Percentiles rank a stretch among this genome's conserved stretches.
These are phyloP conservation scores for Pristionchus arcanus DNA, from an alignment of 2,888 invertebrate species.

Conservation along the genomic window DNA sequence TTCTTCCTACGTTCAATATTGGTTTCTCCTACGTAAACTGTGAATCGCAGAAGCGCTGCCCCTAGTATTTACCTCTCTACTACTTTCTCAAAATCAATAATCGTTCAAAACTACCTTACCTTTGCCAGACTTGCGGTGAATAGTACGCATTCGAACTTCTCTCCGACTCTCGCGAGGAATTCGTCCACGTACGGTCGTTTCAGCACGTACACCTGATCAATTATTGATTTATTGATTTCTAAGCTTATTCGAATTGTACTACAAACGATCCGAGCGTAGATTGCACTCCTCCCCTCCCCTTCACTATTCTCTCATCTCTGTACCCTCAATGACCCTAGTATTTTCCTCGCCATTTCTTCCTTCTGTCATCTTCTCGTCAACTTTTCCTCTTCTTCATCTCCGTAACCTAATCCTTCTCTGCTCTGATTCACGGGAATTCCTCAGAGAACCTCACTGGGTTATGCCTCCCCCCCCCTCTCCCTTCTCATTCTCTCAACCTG, in stretches of 20 bases:
- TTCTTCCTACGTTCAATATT: too few relatives aligned
- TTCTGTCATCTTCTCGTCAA: constrained; percentile 34
- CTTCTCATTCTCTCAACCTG: constrained; percentile 5
- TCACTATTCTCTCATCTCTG: neutral
- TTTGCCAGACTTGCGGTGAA: constrained; percentile 99
- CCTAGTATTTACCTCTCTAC: too few relatives aligned
- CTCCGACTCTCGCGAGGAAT: constrained; percentile 97
- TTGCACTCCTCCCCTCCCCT: neutral
- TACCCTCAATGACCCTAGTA: neutral
- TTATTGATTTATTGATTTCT: neutral
- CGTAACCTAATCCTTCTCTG: constrained; percentile 22
- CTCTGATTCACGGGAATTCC: neutral
- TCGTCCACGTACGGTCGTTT: constrained; percentile 99
- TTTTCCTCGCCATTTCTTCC: neutral
- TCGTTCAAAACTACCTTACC: constrained; percentile 80
- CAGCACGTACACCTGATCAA: constrained; percentile 88
- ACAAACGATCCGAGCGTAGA: too few relatives aligned
- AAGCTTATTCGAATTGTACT: too few relatives aligned
- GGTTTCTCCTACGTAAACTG: too few relatives aligned
- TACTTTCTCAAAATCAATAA: too few relatives aligned
- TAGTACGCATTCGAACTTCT: constrained; percentile 98
- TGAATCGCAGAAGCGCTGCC: too few relatives aligned
- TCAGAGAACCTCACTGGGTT: neutral
- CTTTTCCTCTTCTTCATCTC: neutral
- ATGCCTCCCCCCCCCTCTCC: neutral